These are phyloP conservation scores for Myripristis jacobus DNA, from an alignment of 2,797 vertebrate species.

Conservation along the genomic window DNA sequence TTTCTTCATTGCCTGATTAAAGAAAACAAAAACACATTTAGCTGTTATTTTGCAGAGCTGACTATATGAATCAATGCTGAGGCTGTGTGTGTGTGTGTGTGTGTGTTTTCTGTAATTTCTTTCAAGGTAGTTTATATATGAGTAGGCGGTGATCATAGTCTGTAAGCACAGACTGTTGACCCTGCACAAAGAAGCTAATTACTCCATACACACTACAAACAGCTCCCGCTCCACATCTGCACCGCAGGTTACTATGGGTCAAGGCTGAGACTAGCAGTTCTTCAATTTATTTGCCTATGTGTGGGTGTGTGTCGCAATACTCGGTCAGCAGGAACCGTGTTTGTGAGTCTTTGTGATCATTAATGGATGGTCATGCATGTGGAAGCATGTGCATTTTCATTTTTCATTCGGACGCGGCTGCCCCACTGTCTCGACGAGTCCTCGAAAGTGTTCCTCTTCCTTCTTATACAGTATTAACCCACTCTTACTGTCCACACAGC, in stretches of 20 bases:
- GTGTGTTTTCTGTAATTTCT: slow-evolving; percentile 43
- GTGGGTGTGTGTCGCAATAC: slow-evolving; percentile 15
- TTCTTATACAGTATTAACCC: slow-evolving; percentile 60
- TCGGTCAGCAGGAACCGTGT: slow-evolving; percentile 34
- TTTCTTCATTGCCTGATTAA: slow-evolving; percentile 72
- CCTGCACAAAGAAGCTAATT: slow-evolving; percentile 34
- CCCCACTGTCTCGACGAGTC: slow-evolving; percentile 12
- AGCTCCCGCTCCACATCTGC: slow-evolving; percentile 19
- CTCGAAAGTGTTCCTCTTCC: slow-evolving; percentile 25
- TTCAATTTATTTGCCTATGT: slow-evolving; percentile 11
- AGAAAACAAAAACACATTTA: slow-evolving; percentile 63
- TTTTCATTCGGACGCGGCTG: slow-evolving; percentile 29
- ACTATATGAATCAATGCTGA: slow-evolving; percentile 48
- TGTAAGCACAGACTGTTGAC: slow-evolving; percentile 28
- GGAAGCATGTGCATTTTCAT: slow-evolving; percentile 21
- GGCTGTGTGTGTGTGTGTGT: slow-evolving; percentile 18
- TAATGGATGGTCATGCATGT: slow-evolving; percentile 15
- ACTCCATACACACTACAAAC: slow-evolving; percentile 4
- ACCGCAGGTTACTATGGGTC: slow-evolving; percentile 28
- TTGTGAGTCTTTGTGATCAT: neutral
- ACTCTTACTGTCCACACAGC: slow-evolving; percentile 54
- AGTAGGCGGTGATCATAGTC: slow-evolving; percentile 22
- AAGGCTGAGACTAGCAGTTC: slow-evolving; percentile 35
- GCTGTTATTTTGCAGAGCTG: slow-evolving; percentile 52
- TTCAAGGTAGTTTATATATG: slow-evolving; percentile 36